Percentiles rank a stretch among this genome's conserved stretches.
Evolutionary conservation across 2,888 invertebrate genomes (phyloP).

Genomic region (Lochmaea crataegi): DNA sequence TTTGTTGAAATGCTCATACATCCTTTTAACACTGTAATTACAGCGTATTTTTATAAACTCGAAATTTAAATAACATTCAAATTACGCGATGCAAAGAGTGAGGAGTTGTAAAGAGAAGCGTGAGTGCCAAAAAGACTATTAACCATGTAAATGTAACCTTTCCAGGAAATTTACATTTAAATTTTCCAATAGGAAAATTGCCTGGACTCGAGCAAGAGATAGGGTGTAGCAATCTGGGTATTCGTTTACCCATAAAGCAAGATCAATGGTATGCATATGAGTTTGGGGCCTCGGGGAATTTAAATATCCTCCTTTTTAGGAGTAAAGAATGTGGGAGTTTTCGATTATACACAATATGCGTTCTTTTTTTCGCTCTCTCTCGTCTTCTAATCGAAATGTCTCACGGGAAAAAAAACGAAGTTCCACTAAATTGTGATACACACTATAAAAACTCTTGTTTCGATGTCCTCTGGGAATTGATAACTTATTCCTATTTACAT

Average conservation of each 20-base stretch:
- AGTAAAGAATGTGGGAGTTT: conserved; percentile 37
- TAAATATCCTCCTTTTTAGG: conserved; percentile 42
- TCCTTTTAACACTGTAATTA: not conserved
- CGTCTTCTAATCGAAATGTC: conserved; percentile 28
- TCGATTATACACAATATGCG: conserved; percentile 36
- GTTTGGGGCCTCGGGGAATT: conserved; percentile 52
- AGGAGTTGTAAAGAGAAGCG: conserved; percentile 8
- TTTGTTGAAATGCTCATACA: too few relatives aligned
- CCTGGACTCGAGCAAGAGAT: conserved; percentile 38
- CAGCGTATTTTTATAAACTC: not conserved
- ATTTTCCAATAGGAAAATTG: conserved; percentile 54
- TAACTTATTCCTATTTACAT: conserved; percentile 25
- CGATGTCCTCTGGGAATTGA: conserved; percentile 17
- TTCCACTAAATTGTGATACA: conserved; percentile 30
- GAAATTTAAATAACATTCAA: conserved; percentile 10
- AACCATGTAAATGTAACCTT: conserved; percentile 43
- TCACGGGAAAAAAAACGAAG: conserved; percentile 27
- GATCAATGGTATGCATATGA: conserved; percentile 61
- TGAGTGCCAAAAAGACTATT: conserved; percentile 43
- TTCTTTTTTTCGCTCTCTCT: conserved; percentile 10
- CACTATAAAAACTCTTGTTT: conserved; percentile 23
- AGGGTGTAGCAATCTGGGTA: conserved; percentile 53
- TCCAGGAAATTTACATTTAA: conserved; percentile 53
- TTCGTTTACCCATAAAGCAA: conserved; percentile 57
- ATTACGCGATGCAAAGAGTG: conserved; percentile 10